These are phyloP conservation scores for Diachrysia chrysitis DNA, from an alignment of 2,888 invertebrate species.

Conservation along the genomic window DNA sequence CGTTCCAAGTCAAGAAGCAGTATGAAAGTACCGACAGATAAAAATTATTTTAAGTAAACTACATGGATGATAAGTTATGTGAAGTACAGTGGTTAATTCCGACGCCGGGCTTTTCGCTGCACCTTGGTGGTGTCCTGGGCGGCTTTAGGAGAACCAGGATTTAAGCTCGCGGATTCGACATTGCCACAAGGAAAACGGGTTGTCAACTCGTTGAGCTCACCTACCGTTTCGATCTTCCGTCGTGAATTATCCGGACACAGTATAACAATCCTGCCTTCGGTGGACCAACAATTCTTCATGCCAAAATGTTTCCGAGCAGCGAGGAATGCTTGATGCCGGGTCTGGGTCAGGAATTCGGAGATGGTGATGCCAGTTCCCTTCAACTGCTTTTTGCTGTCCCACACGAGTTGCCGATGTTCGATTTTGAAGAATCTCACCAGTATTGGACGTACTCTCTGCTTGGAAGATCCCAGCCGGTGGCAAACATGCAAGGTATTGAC, in stretches of 20 bases:
- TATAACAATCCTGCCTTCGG: not conserved
- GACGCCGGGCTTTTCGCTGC: not conserved
- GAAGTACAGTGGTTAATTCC: no score
- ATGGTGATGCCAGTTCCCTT: not conserved
- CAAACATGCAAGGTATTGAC: not conserved
- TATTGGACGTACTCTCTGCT: not conserved
- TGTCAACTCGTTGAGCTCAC: not conserved
- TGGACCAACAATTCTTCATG: not conserved
- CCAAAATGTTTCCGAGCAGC: not conserved
- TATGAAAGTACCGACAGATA: no score
- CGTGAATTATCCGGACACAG: not conserved
- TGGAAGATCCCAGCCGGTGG: not conserved
- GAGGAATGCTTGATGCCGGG: not conserved
- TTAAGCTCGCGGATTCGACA: no score
- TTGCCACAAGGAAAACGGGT: not conserved
- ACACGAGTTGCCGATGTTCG: not conserved
- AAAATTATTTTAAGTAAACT: no score
- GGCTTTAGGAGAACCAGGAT: not conserved
- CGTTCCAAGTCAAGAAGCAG: no score
- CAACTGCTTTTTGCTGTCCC: not conserved
- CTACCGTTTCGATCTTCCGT: not conserved
- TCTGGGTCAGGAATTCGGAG: not conserved
- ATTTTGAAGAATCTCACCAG: not conserved
- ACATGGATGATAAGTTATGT: no score
- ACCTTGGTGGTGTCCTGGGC: not conserved